Base-by-base conservation (phyloP, 2,797 vertebrate genomes). In the Erethizon dorsatum region DNA sequence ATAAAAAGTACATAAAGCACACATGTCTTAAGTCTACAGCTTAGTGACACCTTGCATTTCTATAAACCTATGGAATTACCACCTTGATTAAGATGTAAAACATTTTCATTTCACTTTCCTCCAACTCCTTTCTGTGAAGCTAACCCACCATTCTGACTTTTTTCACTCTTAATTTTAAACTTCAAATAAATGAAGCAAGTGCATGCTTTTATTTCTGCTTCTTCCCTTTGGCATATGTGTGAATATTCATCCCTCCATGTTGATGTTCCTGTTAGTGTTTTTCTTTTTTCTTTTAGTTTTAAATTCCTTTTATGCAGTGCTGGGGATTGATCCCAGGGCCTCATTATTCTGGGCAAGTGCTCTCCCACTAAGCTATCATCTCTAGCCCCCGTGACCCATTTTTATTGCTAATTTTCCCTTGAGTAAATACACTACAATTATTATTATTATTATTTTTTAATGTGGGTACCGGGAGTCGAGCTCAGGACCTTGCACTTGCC, bases 91-190 rank as follows among this genome's bases (percentile, higher is more conserved):
- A 94, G 26, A 52, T 37, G 61, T 0, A 52, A 91, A 93, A 90
- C 14, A 79, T 65, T 96, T 86, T 47, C 17, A 77, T 67, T 89
- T 86, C n/a, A 79, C 9, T 77, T 80, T 59, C 75, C 67, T 28
- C 63, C 54, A 95, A 67, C 5, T 7, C 71, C 54, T 65, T 77
- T 59, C 78, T 54, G 5, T 79, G 61, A 89, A 7, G 28, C 75
- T 71, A 93, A 57, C n/a, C 65, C 65, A 6, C 15, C 45, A 77
- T 89, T 83, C 41, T 96, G 69, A 94, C 28, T 61, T 79, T 57
- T 37, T 26, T 41, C 37, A 50, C 82, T 2, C 75, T 50, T 92
- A 83, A 22, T 47, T 65, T 91, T 61, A 95, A 94, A 65, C 50
- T 69, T 4, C 78, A 83, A 82, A 37, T 22, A 63, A 63, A 57